Base-by-base conservation (phyloP, 2,113 vertebrate species). In the Diglossa brunneiventris region DNA sequence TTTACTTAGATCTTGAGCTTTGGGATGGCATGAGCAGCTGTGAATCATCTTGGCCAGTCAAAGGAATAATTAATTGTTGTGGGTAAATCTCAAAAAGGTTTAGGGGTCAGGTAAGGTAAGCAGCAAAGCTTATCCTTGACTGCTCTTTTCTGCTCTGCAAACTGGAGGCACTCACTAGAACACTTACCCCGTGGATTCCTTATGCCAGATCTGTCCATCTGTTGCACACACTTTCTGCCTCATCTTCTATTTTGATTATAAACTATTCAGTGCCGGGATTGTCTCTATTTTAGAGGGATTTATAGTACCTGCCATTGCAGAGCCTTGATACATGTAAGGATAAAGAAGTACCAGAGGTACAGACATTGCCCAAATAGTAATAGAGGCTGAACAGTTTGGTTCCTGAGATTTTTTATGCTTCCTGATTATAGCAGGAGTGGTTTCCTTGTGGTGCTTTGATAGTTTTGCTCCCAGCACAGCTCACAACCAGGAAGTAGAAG, bases 1-100 rank as follows among this genome's bases (percentile, higher is more conserved):
- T 96, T 95, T 96, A 95, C 96, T 96, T 96, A 96, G 93, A 95
- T 94, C 96, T 96, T 62, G 76, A 96, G 93, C 88, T 96, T 96
- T 89, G 83, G 95, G 96, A 96, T 95, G 93, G 93, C 95, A 97
- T 95, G 94, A 96, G 69, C 95, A 97, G 92, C 94, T 96, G 95
- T 97, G 96, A 97, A 92, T 97, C 95, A 97, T 95, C 95, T 96
- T 96, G 94, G 92, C 95, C 96, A 95, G 92, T 94, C 95, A 97
- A 96, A 96, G 94, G 95, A 97, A 95, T 96, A 96, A 95, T 96
- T 96, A 96, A 97, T 96, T 97, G 95, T 96, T 96, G 95, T 96
- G 94, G 95, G 95, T 83, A 92, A 92, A 92, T 97, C 95, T 97
- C 95, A 96, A 94, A 94, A 96, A 96, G 90, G 93, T 95, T 97